Evolutionary conservation across 1,140 invertebrate species (phyloP), one percentile per base, ranked within the genome.

Genomic region (Cydia splendana): DNA sequence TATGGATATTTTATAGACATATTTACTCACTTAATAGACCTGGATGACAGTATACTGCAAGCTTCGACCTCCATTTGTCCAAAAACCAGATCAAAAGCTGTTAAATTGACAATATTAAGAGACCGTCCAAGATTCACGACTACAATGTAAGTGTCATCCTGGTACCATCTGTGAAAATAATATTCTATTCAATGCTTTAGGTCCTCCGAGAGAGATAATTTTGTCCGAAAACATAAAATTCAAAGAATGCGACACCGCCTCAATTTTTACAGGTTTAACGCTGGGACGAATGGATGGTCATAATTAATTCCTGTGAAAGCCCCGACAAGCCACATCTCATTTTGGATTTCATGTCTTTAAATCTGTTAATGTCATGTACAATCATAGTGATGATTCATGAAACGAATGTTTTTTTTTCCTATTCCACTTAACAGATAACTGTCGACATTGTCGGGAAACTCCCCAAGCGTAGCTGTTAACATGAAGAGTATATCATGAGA

Each of bases 111-210:
- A 7, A 92, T 79, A 71, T 87, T 87, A 75, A 89, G 87, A 4
- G 79, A 82, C 78, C 62, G 87, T 0, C 91, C 91, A 4, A 92
- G 75, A 71, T 92, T 92, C 80, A 91, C 90, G 0, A 92, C 84
- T 0, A 92, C 77, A 0, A 92, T 78, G n/a, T 92, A 92, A 0
- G 91, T 85, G 51, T 92, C 91, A 48, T 92, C 89, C 30, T 91
- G 91, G 74, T 86, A 87, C 91, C 91, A 92, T 73, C 91, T 92
- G 81, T 10, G 75, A 86, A 84, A 67, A 74, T 67, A 24, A 45
- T 1, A 76, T 71, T 28, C 34, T 4, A 34, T 9, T 65, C 62
- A n/a, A 45, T 48, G 13, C 57, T 15, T n/a, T 9, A 18, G 6
- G 5, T 18, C 53, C n/a, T 57, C 12, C 5, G 15, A 57, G 15